These are phyloP conservation scores for Acrocephalus arundinaceus DNA, from an alignment of 2,113 vertebrate species.

Conservation along the genomic window DNA sequence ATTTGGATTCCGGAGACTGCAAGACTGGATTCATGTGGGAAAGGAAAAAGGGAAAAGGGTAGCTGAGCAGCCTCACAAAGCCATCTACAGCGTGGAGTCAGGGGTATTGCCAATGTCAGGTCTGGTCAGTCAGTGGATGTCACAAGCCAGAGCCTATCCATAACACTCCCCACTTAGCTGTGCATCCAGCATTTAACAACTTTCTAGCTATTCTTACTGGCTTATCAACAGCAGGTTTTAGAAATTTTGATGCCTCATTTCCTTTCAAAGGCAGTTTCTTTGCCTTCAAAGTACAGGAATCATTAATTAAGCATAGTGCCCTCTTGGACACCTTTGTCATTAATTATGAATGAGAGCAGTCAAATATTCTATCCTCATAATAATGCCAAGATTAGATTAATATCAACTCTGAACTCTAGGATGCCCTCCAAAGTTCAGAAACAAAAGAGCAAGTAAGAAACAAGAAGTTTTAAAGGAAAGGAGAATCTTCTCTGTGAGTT, in stretches of 20 bases:
- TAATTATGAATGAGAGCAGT: conserved; percentile 60
- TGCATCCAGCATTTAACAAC: not conserved
- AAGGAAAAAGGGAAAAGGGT: not conserved
- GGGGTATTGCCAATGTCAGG: not conserved
- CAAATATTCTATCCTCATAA: conserved; percentile 51
- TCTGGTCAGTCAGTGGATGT: not conserved
- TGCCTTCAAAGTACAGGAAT: conserved; percentile 43
- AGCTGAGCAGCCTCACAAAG: not conserved
- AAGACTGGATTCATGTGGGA: not conserved
- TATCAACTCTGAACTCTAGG: conserved; percentile 47
- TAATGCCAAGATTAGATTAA: conserved; percentile 59
- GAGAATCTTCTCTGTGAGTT: not conserved
- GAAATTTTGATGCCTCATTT: conserved; percentile 13
- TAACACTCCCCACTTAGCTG: not conserved
- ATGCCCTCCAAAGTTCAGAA: conserved; percentile 38
- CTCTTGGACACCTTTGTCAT: conserved; percentile 48
- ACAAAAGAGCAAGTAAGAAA: conserved; percentile 16
- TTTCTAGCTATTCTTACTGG: not conserved
- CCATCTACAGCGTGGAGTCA: not conserved
- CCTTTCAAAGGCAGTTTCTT: conserved; percentile 39
- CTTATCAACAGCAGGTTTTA: not conserved
- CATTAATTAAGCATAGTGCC: conserved; percentile 66
- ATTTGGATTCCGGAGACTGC: not conserved
- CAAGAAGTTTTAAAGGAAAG: not conserved
- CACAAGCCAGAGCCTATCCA: not conserved